Conservation (phyloP, 2,113 vertebrate species). For the Sialia sialis region DNA sequence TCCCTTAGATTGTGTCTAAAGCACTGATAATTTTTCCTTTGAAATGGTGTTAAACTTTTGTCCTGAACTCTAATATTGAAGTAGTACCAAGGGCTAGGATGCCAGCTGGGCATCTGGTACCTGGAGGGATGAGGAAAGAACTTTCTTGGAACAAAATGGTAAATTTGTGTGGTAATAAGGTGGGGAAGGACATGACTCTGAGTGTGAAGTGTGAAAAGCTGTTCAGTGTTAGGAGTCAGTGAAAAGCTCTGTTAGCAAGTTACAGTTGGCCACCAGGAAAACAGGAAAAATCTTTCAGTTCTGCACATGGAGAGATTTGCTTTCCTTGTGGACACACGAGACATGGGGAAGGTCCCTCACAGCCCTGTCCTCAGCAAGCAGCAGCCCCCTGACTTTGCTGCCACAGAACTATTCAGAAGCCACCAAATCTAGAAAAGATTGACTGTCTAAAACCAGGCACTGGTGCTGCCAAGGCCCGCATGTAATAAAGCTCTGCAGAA, state of each 20-base stretch:
- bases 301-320: neutral
- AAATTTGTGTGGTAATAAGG: neutral
- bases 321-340: neutral
- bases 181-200: neutral
- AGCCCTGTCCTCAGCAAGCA: neutral
- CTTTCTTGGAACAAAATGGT: neutral
- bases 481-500: neutral
- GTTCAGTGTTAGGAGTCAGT: neutral
- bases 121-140: neutral
- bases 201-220: neutral
- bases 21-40: neutral
- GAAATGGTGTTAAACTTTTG: neutral
- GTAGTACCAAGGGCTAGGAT: neutral
- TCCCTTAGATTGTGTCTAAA: neutral
- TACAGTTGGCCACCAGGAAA: neutral
- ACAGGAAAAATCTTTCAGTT: neutral
- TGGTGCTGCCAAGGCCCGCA: neutral
- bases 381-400: neutral
- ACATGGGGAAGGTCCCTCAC: neutral
- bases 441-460: neutral
- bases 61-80: neutral
- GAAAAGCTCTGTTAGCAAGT: neutral
- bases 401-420: neutral
- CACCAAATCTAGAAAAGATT: neutral
- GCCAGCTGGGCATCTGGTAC: neutral